Evolutionary conservation across 2,888 invertebrate species (phyloP).

Genomic region (Ophion slaviceki): DNA sequence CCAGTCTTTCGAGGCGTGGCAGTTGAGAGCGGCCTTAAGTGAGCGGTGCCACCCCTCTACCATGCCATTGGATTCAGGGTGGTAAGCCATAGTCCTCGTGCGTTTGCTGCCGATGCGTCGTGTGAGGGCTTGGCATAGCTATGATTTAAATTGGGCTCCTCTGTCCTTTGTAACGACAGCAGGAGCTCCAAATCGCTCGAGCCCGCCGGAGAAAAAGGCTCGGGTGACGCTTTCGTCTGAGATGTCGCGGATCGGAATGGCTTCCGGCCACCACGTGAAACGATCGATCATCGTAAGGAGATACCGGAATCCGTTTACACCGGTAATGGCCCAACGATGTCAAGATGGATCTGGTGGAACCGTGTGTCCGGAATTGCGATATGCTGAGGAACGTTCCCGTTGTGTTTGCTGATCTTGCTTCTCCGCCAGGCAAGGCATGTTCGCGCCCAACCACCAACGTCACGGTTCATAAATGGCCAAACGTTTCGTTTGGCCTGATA

Average conservation of each 20-base stretch:
- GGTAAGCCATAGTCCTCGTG: constrained; percentile 75
- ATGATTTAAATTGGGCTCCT: constrained; percentile 76
- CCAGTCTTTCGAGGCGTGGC: constrained; percentile 65
- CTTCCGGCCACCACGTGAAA: constrained; percentile 59
- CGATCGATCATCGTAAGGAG: too few species aligned
- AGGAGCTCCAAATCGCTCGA: constrained; percentile 41
- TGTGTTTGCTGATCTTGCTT: constrained; percentile 74
- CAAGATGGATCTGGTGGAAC: too few species aligned
- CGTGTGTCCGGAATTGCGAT: constrained; percentile 33
- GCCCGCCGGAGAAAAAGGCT: constrained; percentile 37
- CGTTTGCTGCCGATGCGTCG: constrained; percentile 67
- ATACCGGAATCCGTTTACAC: too few species aligned
- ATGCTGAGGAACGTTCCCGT: constrained; percentile 58
- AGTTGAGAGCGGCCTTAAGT: constrained; percentile 79
- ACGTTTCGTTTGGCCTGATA: constrained; percentile 21
- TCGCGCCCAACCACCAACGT: constrained; percentile 72
- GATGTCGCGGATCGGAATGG: constrained; percentile 65
- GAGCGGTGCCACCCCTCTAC: constrained; percentile 82
- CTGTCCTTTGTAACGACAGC: constrained; percentile 77
- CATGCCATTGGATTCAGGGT: constrained; percentile 80
- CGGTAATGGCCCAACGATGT: too few species aligned
- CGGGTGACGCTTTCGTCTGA: constrained; percentile 43
- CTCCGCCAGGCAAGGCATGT: constrained; percentile 75
- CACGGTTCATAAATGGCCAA: constrained; percentile 72
- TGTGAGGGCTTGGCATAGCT: constrained; percentile 35